A percentile compares a stretch with the other conserved stretches of the same genome.
These are phyloP conservation scores for Neoarius graeffei DNA, from an alignment of 2,113 vertebrate genomes.

Conservation along the genomic window DNA sequence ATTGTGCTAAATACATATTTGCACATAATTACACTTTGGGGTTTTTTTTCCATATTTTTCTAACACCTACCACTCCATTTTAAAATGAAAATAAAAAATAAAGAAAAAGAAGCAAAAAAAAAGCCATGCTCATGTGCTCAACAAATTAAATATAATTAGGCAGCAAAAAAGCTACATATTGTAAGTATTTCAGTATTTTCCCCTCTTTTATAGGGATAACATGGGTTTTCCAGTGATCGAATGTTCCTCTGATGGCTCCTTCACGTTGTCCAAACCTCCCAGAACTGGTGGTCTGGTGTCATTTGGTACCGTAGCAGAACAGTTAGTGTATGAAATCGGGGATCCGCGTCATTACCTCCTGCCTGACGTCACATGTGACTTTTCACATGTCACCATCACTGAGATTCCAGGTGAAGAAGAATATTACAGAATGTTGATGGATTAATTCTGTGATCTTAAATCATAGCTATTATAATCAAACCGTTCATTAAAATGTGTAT, in stretches of 20 bases:
- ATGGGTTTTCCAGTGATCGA: conserved; percentile 84
- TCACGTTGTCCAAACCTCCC: conserved; percentile 79
- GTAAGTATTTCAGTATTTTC: background rate
- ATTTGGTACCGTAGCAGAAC: conserved; percentile 82
- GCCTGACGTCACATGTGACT: conserved; percentile 85
- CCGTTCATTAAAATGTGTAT: background rate
- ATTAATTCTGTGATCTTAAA: background rate
- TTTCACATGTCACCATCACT: conserved; percentile 79
- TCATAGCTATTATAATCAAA: background rate
- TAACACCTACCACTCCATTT: background rate
- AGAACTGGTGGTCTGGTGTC: conserved; percentile 78
- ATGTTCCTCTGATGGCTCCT: conserved; percentile 78
- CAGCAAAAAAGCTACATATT: background rate
- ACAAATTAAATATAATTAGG: background rate
- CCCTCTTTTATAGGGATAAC: conserved; percentile 74
- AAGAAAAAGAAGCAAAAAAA: no score
- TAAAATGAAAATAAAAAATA: no score
- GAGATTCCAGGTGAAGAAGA: conserved; percentile 78
- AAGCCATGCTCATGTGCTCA: background rate
- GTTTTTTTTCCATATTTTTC: no score
- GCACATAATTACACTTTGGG: background rate
- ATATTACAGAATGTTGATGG: background rate
- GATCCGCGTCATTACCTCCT: conserved; percentile 80
- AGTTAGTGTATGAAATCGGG: conserved; percentile 83
- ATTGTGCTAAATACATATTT: no score